These are phyloP conservation scores for Spilarctia lutea DNA, from an alignment of 2,888 invertebrate genomes.

Conservation along the genomic window DNA sequence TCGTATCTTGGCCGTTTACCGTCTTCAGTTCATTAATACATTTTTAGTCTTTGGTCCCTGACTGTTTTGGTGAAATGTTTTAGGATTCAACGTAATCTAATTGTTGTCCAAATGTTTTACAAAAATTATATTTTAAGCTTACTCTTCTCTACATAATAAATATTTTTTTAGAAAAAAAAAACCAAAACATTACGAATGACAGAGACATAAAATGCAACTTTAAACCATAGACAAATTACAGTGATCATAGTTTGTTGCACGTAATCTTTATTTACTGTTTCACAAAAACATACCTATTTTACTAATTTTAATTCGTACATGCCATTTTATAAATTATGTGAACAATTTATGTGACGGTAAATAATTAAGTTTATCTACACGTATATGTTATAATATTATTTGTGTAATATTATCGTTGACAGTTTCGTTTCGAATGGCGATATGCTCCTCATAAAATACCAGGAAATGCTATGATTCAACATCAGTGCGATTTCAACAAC, in stretches of 20 bases:
- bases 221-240: conserved; percentile 65
- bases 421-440: conserved; percentile 82
- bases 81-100: not conserved
- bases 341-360: conserved; percentile 67
- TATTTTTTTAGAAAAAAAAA: not conserved
- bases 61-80: not conserved
- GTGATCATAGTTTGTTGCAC: conserved; percentile 70
- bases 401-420: conserved; percentile 77
- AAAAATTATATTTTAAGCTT: not conserved
- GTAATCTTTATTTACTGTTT: conserved; percentile 83
- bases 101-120: too few species aligned
- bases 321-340: conserved; percentile 67
- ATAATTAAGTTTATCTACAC: conserved; percentile 49
- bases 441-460: conserved; percentile 82
- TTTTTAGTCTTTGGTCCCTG: not conserved
- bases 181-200: not conserved
- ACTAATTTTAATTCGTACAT: conserved; percentile 54
- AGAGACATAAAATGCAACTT: not conserved
- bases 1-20: not conserved
- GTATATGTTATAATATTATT: conserved; percentile 68
- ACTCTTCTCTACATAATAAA: not conserved
- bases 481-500: conserved; percentile 70
- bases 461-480: conserved; percentile 87
- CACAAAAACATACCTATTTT: conserved; percentile 64
- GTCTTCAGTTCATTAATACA: not conserved